phyloP scores from a whole-genome alignment of 2,113 vertebrate genomes.

The Psilopsiagon aurifrons region DNA sequence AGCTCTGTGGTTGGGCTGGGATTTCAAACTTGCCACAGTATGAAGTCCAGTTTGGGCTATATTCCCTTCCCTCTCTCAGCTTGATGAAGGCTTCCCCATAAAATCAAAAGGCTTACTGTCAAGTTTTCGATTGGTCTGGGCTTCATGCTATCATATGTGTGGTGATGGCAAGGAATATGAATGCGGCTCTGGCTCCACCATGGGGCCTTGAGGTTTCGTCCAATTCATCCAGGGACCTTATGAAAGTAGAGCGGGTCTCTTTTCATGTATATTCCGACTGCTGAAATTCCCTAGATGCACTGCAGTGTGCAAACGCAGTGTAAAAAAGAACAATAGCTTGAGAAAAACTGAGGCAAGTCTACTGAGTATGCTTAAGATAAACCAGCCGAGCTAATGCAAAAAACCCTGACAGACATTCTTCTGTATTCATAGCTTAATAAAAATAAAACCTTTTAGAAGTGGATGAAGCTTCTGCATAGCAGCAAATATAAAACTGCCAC shows the following conservation, averaged over 20 bases:
- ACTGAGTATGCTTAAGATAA: constrained; percentile 57
- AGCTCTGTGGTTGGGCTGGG: constrained; percentile 84
- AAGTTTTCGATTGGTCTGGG: constrained; percentile 83
- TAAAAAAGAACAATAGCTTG: constrained; percentile 81
- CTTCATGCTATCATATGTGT: constrained; percentile 76
- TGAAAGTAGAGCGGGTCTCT: constrained; percentile 82
- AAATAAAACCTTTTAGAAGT: constrained; percentile 47
- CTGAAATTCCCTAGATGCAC: constrained; percentile 78
- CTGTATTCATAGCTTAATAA: constrained; percentile 42
- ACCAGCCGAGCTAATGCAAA: constrained; percentile 27
- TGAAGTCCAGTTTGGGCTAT: constrained; percentile 85
- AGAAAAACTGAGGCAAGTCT: constrained; percentile 72
- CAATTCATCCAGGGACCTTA: constrained; percentile 82
- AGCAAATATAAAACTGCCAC: neutral
- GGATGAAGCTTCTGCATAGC: neutral
- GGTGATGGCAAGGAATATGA: constrained; percentile 80
- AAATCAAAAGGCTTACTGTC: constrained; percentile 90
- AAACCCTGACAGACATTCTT: constrained; percentile 15
- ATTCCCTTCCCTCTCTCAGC: constrained; percentile 84
- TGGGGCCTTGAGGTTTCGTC: constrained; percentile 80
- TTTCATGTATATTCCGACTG: constrained; percentile 85
- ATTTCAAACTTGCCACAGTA: constrained; percentile 86
- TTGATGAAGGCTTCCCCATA: constrained; percentile 81
- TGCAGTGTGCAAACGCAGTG: constrained; percentile 75
- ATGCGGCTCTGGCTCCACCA: constrained; percentile 74